Evolutionary conservation across 2,113 vertebrate species (phyloP).

Genomic region (Pollimyrus isidori): DNA sequence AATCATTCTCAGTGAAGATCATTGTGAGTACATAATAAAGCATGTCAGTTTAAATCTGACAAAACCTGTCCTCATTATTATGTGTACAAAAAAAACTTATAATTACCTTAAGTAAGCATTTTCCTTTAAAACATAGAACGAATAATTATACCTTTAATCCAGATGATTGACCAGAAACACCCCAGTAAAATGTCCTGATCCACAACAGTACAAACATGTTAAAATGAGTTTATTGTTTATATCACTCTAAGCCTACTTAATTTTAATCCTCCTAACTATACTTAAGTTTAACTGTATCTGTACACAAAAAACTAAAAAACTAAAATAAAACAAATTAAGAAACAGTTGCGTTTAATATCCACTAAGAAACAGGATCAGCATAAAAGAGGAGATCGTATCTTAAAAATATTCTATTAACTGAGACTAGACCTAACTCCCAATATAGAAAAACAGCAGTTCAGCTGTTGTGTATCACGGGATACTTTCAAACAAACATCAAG

Average conservation of each 20-base stretch:
- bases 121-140: not conserved
- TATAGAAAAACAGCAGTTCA: not conserved
- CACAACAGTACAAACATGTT: not conserved
- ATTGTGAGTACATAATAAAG: not conserved
- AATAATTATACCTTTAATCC: not conserved
- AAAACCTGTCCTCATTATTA: not conserved
- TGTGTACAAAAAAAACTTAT: not conserved
- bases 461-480: not conserved
- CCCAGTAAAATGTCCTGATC: not conserved
- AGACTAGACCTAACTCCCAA: not conserved
- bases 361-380: not conserved
- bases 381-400: not conserved
- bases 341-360: not conserved
- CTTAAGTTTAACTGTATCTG: not conserved
- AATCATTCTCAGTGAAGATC: not conserved
- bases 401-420: not conserved
- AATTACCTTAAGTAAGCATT: not conserved
- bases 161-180: not conserved
- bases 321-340: not conserved
- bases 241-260: not conserved
- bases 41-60: not conserved
- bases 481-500: not conserved
- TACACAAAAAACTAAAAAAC: not conserved
- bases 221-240: not conserved
- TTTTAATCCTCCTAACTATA: not conserved